Conservation (phyloP, 2,797 vertebrate species). For the Lutjanus argentimaculatus region DNA sequence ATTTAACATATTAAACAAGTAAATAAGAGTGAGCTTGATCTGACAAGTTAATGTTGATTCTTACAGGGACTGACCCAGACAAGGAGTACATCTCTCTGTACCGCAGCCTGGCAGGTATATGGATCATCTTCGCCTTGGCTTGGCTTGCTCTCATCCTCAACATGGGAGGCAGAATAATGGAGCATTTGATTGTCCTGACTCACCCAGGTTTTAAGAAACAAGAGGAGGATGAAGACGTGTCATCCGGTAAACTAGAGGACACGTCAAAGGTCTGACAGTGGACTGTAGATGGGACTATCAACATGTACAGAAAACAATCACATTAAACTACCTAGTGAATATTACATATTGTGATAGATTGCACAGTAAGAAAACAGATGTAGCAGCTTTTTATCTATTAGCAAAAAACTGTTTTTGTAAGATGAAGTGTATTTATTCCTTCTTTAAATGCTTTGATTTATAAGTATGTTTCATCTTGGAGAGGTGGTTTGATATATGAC, state of each 20-base stretch:
- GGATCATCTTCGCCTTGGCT: constrained; percentile 86
- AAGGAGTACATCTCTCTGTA: constrained; percentile 86
- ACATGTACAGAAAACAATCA: neutral
- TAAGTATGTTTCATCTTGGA: neutral
- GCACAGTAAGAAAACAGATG: neutral
- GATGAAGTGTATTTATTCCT: constrained; percentile 2
- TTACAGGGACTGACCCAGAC: constrained; percentile 80
- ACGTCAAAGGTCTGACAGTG: constrained; percentile 65
- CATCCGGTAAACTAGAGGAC: constrained; percentile 73
- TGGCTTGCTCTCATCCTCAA: constrained; percentile 86
- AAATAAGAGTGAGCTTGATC: neutral
- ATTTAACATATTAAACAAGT: neutral
- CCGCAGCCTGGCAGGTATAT: constrained; percentile 84
- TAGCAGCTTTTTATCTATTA: constrained; percentile 5
- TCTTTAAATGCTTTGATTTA: neutral
- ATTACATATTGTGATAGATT: too few relatives aligned
- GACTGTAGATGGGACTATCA: constrained; percentile 11
- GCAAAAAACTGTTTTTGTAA: constrained; percentile 2
- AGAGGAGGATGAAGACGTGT: constrained; percentile 62
- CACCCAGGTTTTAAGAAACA: constrained; percentile 61
- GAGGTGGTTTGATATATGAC: neutral
- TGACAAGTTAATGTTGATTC: constrained; percentile 12
- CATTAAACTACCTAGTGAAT: too few relatives aligned
- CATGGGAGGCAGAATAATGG: constrained; percentile 84
- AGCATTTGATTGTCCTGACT: constrained; percentile 81